Percentiles rank a stretch among this genome's conserved stretches.
Conservation (phyloP, 2,113 vertebrate genomes). For the Colistium nudipinnis region DNA sequence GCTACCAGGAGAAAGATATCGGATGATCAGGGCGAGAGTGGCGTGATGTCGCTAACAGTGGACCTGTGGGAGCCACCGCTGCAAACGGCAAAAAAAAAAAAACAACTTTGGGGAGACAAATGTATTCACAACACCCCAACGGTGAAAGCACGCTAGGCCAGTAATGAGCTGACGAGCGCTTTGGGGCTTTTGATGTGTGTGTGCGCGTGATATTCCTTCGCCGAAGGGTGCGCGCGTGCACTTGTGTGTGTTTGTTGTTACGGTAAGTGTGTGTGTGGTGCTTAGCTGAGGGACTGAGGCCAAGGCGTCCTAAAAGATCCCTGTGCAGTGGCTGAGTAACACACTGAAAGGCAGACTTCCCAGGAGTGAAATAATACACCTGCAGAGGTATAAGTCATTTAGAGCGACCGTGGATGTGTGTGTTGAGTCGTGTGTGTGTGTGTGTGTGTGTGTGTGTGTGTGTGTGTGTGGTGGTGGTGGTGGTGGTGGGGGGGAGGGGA, state of each 20-base stretch:
- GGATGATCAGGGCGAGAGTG: conserved; percentile 39
- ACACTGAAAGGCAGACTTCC: conserved; percentile 55
- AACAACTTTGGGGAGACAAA: conserved; percentile 33
- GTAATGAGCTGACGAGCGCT: conserved; percentile 70
- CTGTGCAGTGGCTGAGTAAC: conserved; percentile 24
- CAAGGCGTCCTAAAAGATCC: conserved; percentile 58
- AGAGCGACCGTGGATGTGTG: conserved; percentile 35
- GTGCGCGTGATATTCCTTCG: conserved; percentile 38
- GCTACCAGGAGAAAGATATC: conserved; percentile 44
- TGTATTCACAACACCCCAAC: conserved; percentile 66
- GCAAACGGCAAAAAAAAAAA: conserved; percentile 51
- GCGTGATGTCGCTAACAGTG: conserved; percentile 67
- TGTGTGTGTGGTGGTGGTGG: not conserved
- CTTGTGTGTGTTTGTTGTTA: conserved; percentile 31
- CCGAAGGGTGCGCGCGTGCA: conserved; percentile 9
- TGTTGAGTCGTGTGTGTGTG: conserved; percentile 31
- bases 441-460: conserved; percentile 25
- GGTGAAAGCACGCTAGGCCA: conserved; percentile 45
- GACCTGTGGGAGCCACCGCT: conserved; percentile 46
- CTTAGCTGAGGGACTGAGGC: conserved; percentile 33
- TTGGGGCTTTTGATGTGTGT: conserved; percentile 28
- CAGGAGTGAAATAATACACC: conserved; percentile 61
- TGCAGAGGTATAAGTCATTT: conserved; percentile 68
- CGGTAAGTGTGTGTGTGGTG: not conserved
- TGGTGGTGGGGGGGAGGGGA: not conserved